These are phyloP conservation scores for Cartodere bifasciata DNA, from an alignment of 2,888 invertebrate species.

Conservation along the genomic window DNA sequence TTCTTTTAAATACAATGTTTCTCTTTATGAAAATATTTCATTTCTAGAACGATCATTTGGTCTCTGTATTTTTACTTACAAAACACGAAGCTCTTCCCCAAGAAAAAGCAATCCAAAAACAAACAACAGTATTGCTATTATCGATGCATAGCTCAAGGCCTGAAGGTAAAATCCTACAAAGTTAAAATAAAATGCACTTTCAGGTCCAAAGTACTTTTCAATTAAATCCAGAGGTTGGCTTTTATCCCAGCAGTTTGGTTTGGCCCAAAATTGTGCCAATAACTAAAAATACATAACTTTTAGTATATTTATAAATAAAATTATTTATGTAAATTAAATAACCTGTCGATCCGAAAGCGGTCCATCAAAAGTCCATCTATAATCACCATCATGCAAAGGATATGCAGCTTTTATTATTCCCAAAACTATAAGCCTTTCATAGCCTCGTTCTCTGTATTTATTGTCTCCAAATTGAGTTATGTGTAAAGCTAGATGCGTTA, in stretches of 20 bases:
- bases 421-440: conserved; percentile 21
- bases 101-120: conserved; percentile 1
- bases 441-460: conserved; percentile 22
- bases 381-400: conserved; percentile 30
- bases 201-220: conserved; percentile 43
- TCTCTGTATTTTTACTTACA: not conserved
- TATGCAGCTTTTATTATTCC: conserved; percentile 25
- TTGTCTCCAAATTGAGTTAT: conserved; percentile 22
- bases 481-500: conserved; percentile 24
- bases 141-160: too few species aligned
- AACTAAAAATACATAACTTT: conserved; percentile 31
- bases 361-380: conserved; percentile 24
- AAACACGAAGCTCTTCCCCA: conserved; percentile 1
- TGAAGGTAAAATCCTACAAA: conserved; percentile 42
- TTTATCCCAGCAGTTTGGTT: conserved; percentile 40
- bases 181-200: conserved; percentile 43
- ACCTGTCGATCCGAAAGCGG: conserved; percentile 31
- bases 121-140: too few species aligned
- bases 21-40: too few species aligned
- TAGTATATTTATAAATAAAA: too few species aligned
- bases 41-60: too few species aligned
- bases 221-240: conserved; percentile 48
- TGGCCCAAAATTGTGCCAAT: conserved; percentile 46
- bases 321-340: not conserved
- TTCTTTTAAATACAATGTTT: not conserved